These are phyloP conservation scores for Clarias fuscus DNA, from an alignment of 2,797 vertebrate species.

Conservation along the genomic window DNA sequence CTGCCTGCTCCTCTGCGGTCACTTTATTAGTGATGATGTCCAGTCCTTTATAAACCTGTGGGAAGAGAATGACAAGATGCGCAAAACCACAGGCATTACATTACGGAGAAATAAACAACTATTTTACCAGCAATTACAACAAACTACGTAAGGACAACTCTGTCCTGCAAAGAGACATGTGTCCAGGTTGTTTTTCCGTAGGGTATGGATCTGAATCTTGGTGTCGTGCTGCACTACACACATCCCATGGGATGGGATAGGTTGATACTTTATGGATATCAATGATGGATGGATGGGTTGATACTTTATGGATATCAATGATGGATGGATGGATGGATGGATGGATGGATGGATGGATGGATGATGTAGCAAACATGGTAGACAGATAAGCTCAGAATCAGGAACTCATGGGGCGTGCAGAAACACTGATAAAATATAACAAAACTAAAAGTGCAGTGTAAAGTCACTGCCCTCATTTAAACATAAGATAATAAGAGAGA, in stretches of 20 bases:
- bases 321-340: too few relatives aligned
- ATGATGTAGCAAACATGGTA: not conserved
- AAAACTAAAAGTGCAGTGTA: not conserved
- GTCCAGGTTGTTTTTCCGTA: not conserved
- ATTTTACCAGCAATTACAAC: not conserved
- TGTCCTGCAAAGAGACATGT: not conserved
- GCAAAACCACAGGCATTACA: conserved; percentile 14
- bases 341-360: too few relatives aligned
- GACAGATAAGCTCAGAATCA: not conserved
- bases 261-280: too few relatives aligned
- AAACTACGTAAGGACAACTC: not conserved
- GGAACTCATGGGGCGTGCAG: not conserved
- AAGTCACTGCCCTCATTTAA: not conserved
- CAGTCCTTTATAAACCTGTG: conserved; percentile 90
- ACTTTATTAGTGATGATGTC: conserved; percentile 98
- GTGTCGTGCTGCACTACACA: not conserved
- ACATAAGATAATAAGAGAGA: not conserved
- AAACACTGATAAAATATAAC: not conserved
- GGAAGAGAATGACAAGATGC: conserved; percentile 4
- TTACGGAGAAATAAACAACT: not conserved
- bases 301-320: too few relatives aligned
- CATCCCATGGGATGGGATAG: not conserved
- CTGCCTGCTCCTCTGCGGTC: conserved; percentile 77
- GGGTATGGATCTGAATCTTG: not conserved
- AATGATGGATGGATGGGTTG: too few relatives aligned